phyloP scores from a whole-genome alignment of 2,797 vertebrate genomes.

The Tragopan temminckii region DNA sequence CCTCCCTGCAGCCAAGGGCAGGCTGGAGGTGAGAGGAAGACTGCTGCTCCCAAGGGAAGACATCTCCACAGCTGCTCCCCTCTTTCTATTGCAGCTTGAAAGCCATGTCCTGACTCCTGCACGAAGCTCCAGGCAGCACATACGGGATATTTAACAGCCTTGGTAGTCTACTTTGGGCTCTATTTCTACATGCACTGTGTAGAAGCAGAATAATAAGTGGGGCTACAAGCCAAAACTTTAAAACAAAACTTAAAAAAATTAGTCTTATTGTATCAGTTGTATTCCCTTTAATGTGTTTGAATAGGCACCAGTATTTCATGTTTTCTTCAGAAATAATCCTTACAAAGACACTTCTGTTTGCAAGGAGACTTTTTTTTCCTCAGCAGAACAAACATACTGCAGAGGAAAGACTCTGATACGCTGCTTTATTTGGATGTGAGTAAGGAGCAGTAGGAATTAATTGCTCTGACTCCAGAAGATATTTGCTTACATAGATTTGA shows the following conservation, averaged over 20 bases:
- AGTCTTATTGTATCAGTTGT: background rate
- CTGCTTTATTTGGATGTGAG: slow-evolving; percentile 9
- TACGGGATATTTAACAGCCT: background rate
- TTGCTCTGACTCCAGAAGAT: background rate
- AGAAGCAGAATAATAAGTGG: background rate
- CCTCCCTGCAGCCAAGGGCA: background rate
- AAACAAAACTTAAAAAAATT: slow-evolving; percentile 22
- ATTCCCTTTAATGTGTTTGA: slow-evolving; percentile 19
- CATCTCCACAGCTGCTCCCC: slow-evolving; percentile 12
- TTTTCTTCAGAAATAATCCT: slow-evolving; percentile 26
- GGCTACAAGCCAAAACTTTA: background rate
- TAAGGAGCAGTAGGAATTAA: background rate
- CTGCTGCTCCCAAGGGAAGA: background rate
- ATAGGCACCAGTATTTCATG: background rate
- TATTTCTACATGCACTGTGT: background rate
- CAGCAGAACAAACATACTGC: background rate
- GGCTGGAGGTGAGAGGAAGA: background rate
- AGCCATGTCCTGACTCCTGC: background rate
- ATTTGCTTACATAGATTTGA: background rate
- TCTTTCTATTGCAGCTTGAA: background rate
- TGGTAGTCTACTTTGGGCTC: background rate
- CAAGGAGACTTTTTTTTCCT: background rate
- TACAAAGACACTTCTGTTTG: slow-evolving; percentile 16
- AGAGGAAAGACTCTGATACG: background rate
- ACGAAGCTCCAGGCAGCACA: background rate